Evolutionary conservation across 2,888 invertebrate species (phyloP).

Genomic region (Muschampia plurimacula): DNA sequence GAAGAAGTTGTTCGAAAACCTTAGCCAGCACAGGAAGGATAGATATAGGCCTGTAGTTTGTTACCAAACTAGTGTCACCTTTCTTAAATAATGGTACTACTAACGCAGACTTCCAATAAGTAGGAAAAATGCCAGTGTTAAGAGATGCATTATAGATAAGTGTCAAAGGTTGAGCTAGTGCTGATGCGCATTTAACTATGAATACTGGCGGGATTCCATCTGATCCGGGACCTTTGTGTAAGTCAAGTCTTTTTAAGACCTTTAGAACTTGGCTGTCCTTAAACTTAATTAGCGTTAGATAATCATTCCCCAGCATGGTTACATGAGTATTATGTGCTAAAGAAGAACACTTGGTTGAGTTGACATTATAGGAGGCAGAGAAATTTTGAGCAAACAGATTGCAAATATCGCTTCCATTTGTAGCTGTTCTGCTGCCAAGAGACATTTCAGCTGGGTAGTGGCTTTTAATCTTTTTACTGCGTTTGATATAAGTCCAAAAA

Average conservation of each 20-base stretch:
- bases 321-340: not conserved
- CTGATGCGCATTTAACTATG: too few species aligned
- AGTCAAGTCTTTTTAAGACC: slow-evolving; percentile 5
- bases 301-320: not conserved
- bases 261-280: not conserved
- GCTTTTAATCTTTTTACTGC: not conserved
- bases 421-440: not conserved
- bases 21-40: not conserved
- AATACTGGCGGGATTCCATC: too few species aligned
- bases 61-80: not conserved
- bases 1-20: not conserved
- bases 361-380: not conserved
- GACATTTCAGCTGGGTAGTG: not conserved
- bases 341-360: not conserved
- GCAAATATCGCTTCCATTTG: slow-evolving; percentile 2
- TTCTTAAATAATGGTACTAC: too few species aligned
- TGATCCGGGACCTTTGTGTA: not conserved
- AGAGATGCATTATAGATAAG: too few species aligned
- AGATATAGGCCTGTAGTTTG: slow-evolving; percentile 4
- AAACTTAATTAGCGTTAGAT: not conserved
- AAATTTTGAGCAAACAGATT: slow-evolving; percentile 6
- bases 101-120: too few species aligned
- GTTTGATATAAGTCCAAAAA: not conserved
- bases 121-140: too few species aligned
- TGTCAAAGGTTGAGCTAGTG: too few species aligned